A percentile compares a stretch with the other conserved stretches of the same genome.
phyloP scores from a whole-genome alignment of 2,888 invertebrate genomes.

The Hofmannophila pseudospretella region DNA sequence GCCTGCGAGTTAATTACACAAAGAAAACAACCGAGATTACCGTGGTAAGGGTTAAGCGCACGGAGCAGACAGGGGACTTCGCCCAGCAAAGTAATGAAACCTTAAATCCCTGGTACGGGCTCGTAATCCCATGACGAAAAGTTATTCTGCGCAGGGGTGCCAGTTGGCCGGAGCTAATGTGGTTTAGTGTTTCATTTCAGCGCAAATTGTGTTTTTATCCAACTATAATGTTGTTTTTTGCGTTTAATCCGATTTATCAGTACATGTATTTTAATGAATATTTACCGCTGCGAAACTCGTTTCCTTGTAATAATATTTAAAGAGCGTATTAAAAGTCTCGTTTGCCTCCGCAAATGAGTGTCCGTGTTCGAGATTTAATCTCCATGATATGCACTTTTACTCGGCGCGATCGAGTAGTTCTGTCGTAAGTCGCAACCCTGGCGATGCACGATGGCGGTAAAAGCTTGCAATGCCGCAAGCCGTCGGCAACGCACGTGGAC shows the following conservation, averaged over 20 bases:
- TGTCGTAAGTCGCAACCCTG: conserved; percentile 10
- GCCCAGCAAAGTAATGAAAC: conserved; percentile 68
- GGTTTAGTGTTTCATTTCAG: conserved; percentile 73
- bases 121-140: conserved; percentile 75
- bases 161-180: conserved; percentile 73
- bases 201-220: conserved; percentile 69
- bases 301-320: conserved; percentile 3
- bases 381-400: conserved; percentile 10
- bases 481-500: conserved; percentile 68
- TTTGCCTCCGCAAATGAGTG: conserved; percentile 1
- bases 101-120: conserved; percentile 76
- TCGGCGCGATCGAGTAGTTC: conserved; percentile 1
- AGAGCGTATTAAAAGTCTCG: conserved; percentile 2
- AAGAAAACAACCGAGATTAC: no score
- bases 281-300: conserved; percentile 2
- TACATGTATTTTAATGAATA: background rate
- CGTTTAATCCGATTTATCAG: conserved; percentile 38
- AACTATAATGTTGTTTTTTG: conserved; percentile 53
- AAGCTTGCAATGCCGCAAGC: conserved; percentile 44
- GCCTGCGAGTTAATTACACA: no score
- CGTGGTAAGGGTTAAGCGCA: conserved; percentile 21
- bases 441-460: no score
- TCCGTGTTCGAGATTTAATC: conserved; percentile 11
- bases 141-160: conserved; percentile 57
- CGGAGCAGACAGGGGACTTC: conserved; percentile 26